These are phyloP conservation scores for Amblyraja radiata DNA, from an alignment of 2,797 vertebrate species.

Conservation along the genomic window DNA sequence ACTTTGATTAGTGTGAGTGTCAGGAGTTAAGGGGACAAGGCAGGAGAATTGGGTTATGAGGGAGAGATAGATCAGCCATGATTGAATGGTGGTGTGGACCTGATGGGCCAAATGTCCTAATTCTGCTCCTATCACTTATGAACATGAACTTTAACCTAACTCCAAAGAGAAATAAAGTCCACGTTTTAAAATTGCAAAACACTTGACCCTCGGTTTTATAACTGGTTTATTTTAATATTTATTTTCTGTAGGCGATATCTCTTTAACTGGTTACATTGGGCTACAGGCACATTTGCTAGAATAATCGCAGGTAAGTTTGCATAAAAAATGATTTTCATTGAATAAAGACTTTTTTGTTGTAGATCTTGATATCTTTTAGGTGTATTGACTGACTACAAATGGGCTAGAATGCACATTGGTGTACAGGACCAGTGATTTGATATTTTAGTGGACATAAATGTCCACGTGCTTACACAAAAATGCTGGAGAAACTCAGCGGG, in stretches of 20 bases:
- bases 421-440: not conserved
- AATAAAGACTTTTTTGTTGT: not conserved
- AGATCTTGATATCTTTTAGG: not conserved
- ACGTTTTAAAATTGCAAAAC: not conserved
- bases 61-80: too few species aligned
- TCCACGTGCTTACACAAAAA: too few species aligned
- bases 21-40: too few species aligned
- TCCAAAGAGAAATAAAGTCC: not conserved
- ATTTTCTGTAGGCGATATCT: conserved; percentile 59
- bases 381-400: not conserved
- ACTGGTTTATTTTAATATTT: not conserved
- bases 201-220: not conserved
- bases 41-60: too few species aligned
- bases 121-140: too few species aligned
- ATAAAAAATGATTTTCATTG: not conserved
- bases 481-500: too few species aligned
- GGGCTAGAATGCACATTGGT: too few species aligned
- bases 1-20: too few species aligned
- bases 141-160: not conserved
- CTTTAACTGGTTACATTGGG: conserved; percentile 78
- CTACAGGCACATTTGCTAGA: conserved; percentile 62
- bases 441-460: not conserved
- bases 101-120: too few species aligned
- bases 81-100: too few species aligned
- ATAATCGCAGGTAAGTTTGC: conserved; percentile 69